Percentiles rank a stretch among this genome's conserved stretches.
These are phyloP conservation scores for Dendrolimus punctatus DNA, from an alignment of 1,140 invertebrate species.

Conservation along the genomic window DNA sequence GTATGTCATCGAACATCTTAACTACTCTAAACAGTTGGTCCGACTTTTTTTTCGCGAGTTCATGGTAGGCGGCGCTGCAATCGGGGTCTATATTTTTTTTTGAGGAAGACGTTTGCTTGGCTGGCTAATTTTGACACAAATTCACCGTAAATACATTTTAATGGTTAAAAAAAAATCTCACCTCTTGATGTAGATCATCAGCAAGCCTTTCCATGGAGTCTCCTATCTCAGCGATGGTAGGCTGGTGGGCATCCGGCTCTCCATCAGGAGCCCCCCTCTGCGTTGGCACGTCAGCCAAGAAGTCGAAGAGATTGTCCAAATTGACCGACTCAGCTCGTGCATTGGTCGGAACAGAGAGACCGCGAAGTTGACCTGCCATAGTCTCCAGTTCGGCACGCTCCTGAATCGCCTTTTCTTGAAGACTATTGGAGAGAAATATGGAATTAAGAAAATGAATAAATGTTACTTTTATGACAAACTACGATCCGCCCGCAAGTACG, in stretches of 20 bases:
- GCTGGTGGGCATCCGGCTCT: slow-evolving; percentile 73
- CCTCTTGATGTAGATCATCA: slow-evolving; percentile 83
- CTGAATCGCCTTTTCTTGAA: slow-evolving; percentile 51
- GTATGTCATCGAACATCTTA: no score
- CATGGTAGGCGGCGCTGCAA: no score
- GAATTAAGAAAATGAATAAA: neutral
- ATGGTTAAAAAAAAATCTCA: slow-evolving; percentile 17
- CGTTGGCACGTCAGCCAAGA: slow-evolving; percentile 87
- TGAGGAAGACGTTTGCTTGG: no score
- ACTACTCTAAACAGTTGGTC: no score
- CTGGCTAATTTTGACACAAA: no score
- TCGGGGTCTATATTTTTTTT: no score
- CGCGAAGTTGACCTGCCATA: slow-evolving; percentile 58
- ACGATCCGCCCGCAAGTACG: no score
- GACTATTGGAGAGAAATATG: slow-evolving; percentile 19
- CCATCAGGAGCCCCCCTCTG: slow-evolving; percentile 68
- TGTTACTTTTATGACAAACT: neutral
- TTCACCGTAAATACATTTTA: no score
- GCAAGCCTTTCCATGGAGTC: slow-evolving; percentile 88
- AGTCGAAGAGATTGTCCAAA: slow-evolving; percentile 94
- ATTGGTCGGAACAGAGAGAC: slow-evolving; percentile 26
- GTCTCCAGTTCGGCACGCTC: slow-evolving; percentile 54
- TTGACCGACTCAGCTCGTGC: slow-evolving; percentile 81
- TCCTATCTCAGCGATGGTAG: slow-evolving; percentile 89
- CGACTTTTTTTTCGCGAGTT: no score